A percentile compares a stretch with the other conserved stretches of the same genome.
Conservation (phyloP, 2,888 invertebrate species). For the Polydrusus tereticollis region DNA sequence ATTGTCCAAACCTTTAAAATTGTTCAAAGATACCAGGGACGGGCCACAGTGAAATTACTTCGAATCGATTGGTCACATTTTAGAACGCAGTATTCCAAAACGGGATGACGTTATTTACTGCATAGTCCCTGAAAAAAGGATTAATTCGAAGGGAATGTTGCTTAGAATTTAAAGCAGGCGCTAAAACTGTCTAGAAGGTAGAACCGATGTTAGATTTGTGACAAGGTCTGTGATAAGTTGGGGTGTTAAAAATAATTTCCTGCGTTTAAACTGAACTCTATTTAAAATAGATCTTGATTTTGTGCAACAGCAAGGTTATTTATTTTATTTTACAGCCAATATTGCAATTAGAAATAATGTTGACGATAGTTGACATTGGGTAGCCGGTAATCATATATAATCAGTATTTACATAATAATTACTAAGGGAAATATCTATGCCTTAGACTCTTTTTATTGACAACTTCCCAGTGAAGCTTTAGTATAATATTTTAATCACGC, state of each 20-base stretch:
- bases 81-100: background rate
- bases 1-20: no score
- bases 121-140: background rate
- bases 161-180: constrained; percentile 15
- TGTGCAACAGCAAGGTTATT: no score
- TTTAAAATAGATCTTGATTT: no score
- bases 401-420: no score
- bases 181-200: constrained; percentile 8
- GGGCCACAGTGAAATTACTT: no score
- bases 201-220: constrained; percentile 7
- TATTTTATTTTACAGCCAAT: no score
- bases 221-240: background rate
- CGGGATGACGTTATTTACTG: background rate
- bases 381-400: no score
- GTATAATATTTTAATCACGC: background rate
- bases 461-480: background rate
- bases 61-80: no score
- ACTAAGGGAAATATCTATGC: no score
- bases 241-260: constrained; percentile 3
- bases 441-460: background rate
- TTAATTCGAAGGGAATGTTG: constrained; percentile 17
- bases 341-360: no score
- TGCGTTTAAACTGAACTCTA: background rate
- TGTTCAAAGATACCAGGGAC: no score
- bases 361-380: background rate